phyloP scores from a whole-genome alignment of 1,140 invertebrate genomes.

The Littorina saxatilis region DNA sequence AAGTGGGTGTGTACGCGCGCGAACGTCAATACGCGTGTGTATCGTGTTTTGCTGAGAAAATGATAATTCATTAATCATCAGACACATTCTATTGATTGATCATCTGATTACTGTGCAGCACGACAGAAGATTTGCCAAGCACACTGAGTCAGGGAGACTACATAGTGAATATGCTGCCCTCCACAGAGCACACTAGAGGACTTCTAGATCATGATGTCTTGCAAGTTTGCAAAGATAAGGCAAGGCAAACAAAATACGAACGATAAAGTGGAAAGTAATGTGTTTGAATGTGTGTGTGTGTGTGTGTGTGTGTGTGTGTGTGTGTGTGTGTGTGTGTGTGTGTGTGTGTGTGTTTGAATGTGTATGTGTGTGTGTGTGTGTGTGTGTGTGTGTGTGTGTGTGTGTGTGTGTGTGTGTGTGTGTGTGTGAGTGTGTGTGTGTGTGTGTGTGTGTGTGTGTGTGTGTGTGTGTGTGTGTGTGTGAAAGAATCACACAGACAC shows the following conservation, averaged over 20 bases:
- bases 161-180: conserved; percentile 78
- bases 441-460: conserved; percentile 1
- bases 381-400: conserved; percentile 16
- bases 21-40: neutral
- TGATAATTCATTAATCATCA: neutral
- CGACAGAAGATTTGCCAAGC: conserved; percentile 62
- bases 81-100: neutral
- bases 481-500: neutral
- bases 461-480: neutral
- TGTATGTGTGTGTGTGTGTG: neutral
- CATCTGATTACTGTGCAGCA: neutral
- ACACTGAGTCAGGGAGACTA: conserved; percentile 78
- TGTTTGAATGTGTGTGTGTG: neutral
- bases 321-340: conserved; percentile 2
- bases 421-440: conserved; percentile 12
- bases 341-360: conserved; percentile 4
- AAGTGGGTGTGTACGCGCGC: too few relatives aligned
- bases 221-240: conserved; percentile 70
- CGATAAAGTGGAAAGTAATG: too few relatives aligned
- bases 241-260: conserved; percentile 34
- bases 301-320: conserved; percentile 23
- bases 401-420: neutral
- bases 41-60: neutral
- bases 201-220: conserved; percentile 76
- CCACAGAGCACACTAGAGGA: conserved; percentile 75